A percentile compares a stretch with the other conserved stretches of the same genome.
Conservation (phyloP, 2,888 invertebrate genomes). For the Beris chalybata region DNA sequence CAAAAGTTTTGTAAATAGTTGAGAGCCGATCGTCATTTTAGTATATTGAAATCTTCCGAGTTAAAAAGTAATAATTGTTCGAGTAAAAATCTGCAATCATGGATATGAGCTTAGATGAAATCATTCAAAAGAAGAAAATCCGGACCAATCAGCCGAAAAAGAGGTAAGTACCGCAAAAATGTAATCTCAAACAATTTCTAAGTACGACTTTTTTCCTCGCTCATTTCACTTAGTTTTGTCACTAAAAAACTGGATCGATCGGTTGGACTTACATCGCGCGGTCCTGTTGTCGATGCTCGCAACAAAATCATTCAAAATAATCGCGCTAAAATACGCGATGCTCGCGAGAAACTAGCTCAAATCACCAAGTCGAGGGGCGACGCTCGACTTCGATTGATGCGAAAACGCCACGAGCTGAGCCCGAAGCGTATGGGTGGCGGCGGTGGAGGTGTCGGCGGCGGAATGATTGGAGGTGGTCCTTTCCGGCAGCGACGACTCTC, state of each 20-base stretch:
- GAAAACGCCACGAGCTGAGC: conserved; percentile 52
- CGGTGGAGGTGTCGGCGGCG: background rate
- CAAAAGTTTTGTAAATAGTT: conserved; percentile 27
- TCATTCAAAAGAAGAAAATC: conserved; percentile 47
- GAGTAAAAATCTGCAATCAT: conserved; percentile 36
- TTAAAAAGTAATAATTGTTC: background rate
- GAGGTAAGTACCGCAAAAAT: conserved; percentile 17
- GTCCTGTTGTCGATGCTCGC: conserved; percentile 65
- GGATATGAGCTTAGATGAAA: conserved; percentile 50
- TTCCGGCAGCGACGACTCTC: background rate
- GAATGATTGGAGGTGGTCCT: background rate
- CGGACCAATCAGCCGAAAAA: conserved; percentile 33
- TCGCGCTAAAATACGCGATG: conserved; percentile 74
- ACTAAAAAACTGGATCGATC: conserved; percentile 10
- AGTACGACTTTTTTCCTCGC: background rate
- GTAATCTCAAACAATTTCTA: background rate
- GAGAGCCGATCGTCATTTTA: background rate
- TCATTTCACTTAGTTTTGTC: conserved; percentile 1
- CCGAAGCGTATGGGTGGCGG: conserved; percentile 17
- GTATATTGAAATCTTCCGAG: background rate
- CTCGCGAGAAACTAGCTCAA: conserved; percentile 76
- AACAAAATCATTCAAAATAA: conserved; percentile 79
- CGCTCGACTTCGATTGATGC: conserved; percentile 71
- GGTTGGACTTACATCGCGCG: conserved; percentile 1
- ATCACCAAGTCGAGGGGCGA: conserved; percentile 73